Percentiles rank a stretch among this genome's conserved stretches.
phyloP scores from a whole-genome alignment of 2,797 vertebrate genomes.

The Chanos chanos region DNA sequence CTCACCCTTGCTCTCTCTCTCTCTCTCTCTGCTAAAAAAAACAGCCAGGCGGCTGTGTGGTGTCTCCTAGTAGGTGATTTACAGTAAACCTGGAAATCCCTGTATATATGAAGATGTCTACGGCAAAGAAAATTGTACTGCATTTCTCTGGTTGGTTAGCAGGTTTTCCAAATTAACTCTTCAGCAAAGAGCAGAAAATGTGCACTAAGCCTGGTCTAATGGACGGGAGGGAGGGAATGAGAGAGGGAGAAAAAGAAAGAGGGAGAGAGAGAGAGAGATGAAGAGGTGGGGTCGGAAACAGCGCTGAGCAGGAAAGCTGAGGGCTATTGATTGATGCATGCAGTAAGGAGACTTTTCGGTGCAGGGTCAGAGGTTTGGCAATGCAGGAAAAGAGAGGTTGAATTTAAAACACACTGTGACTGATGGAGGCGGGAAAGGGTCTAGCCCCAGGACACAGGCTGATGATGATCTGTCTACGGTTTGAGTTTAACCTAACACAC shows the following conservation, averaged over 20 bases:
- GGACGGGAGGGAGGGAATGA: neutral
- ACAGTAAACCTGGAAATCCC: constrained; percentile 13
- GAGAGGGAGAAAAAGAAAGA: neutral
- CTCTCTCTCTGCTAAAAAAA: too few species aligned
- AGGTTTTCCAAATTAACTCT: constrained; percentile 14
- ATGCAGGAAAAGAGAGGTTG: neutral
- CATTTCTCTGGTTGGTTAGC: constrained; percentile 8
- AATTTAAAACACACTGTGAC: neutral
- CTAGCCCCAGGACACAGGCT: too few species aligned
- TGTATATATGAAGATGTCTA: neutral
- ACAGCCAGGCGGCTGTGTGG: constrained; percentile 3
- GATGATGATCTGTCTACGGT: too few species aligned
- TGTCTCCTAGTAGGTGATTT: neutral
- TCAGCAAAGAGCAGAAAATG: neutral
- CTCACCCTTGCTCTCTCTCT: neutral
- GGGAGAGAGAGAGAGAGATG: neutral
- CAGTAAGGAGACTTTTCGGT: neutral
- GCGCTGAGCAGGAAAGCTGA: constrained; percentile 5
- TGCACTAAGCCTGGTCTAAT: neutral
- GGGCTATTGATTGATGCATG: constrained; percentile 5
- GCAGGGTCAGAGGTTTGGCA: neutral
- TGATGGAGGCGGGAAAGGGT: too few species aligned
- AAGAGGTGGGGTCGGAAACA: neutral
- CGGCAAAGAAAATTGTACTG: constrained; percentile 17
- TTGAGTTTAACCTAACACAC: too few species aligned